These are phyloP conservation scores for Tipula helvola DNA, from an alignment of 2,888 invertebrate species.

Conservation along the genomic window DNA sequence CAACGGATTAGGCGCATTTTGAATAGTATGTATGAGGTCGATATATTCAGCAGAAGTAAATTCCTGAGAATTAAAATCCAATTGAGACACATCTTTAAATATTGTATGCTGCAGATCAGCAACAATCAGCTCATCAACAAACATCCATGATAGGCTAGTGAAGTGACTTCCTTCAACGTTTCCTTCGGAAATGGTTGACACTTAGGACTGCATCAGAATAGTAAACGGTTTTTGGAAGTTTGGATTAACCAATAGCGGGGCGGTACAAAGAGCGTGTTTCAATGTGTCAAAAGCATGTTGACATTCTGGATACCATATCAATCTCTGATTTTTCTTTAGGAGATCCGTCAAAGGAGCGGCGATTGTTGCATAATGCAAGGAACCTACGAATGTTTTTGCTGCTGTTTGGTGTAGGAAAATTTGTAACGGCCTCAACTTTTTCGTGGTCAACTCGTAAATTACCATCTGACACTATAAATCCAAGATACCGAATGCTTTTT, in stretches of 20 bases:
- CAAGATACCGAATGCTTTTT: too few relatives aligned
- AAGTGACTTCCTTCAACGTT: too few relatives aligned
- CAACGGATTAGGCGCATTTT: too few relatives aligned
- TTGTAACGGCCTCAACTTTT: background rate
- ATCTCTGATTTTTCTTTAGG: background rate
- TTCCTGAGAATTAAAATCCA: too few relatives aligned
- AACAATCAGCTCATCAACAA: too few relatives aligned
- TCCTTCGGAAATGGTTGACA: too few relatives aligned
- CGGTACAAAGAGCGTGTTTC: background rate
- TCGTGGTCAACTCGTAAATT: background rate
- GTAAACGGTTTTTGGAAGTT: background rate
- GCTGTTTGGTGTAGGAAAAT: background rate
- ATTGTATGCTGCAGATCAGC: too few relatives aligned
- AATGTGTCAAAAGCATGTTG: background rate
- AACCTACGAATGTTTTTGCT: background rate
- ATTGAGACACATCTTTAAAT: too few relatives aligned
- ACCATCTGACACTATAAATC: background rate
- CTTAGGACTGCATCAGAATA: background rate
- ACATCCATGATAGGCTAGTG: too few relatives aligned
- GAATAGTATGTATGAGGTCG: too few relatives aligned
- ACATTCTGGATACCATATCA: background rate
- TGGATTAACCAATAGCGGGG: background rate
- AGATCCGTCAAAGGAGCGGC: background rate
- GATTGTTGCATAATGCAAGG: background rate
- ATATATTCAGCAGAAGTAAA: too few relatives aligned